Conservation (phyloP, 2,113 vertebrate genomes). For the Eubucco bourcierii region DNA sequence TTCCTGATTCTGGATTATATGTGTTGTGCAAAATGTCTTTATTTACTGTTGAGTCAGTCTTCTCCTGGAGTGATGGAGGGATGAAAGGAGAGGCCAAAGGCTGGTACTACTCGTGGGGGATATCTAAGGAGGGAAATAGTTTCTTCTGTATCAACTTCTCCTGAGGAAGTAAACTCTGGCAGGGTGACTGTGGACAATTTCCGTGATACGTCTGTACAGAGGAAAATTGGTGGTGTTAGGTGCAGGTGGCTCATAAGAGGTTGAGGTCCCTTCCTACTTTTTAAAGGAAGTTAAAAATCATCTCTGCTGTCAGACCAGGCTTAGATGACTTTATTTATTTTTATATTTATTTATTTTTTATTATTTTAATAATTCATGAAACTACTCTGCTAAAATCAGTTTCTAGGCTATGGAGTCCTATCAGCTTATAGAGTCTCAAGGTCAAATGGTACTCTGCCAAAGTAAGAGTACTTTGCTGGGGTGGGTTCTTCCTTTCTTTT, state of each 20-base stretch:
- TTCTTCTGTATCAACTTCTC: background rate
- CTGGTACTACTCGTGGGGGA: background rate
- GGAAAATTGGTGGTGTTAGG: background rate
- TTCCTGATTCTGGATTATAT: constrained; percentile 13
- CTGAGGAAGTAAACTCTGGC: background rate
- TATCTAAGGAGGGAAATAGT: background rate
- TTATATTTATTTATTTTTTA: background rate
- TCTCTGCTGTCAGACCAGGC: background rate
- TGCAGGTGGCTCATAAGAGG: background rate
- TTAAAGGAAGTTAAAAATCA: background rate
- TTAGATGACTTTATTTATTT: background rate
- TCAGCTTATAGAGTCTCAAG: background rate
- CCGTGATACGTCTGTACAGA: background rate
- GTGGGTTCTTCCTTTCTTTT: background rate
- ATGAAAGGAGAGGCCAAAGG: background rate
- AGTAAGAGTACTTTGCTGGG: background rate
- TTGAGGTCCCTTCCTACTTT: background rate
- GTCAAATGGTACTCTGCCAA: background rate
- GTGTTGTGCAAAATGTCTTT: background rate
- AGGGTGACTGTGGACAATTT: background rate
- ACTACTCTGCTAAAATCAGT: background rate
- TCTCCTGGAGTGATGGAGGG: background rate
- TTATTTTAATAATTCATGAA: background rate
- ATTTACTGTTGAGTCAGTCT: background rate
- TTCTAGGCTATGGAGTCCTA: background rate